Evolutionary conservation across 2,888 invertebrate species (phyloP), one percentile per base, ranked within the genome.

Genomic region (Melikaiella ostensackeni): DNA sequence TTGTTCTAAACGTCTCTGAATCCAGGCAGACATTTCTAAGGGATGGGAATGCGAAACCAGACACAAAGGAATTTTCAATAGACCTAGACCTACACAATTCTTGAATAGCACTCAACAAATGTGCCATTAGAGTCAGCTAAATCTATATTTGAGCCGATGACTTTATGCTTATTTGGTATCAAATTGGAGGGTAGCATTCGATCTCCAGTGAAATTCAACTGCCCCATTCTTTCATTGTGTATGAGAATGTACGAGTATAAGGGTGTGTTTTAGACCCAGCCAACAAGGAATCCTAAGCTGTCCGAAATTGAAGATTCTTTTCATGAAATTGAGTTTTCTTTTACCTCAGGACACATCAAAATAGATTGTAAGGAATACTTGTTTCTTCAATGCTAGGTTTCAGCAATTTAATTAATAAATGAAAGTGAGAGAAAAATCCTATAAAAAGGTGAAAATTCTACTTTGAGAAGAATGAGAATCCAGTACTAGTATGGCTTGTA

Each of bases 31-130:
- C 13, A 57, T 57, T 57, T 57, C 57, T 24, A 8, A 57, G 24
- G 9, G 57, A 57, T 24, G 24, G 6, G 13, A 57, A 57, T 24
- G 21, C 13, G 24, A 21, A 57, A 57, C 57, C 11, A 57, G 57
- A 57, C 57, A 21, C 57, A 57, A 4, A n/a, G 57, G 57, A 57
- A 57, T 57, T 57, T 57, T 24, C 57, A 57, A 57, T 57, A 21
- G 57, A 57, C 57, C 57, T 57, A 57, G 57, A 57, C n/a, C 55
- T 24, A 57, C 13, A 57, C 57, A 57, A 21, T 57, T 57, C 24
- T 13, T 4, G 24, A 57, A 57, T 57, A 57, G 24, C 24, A 24
- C 24, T 57, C 57, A 57, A 9, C 9, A 11, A 57, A 57, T 24
- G 55, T 24, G 55, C 55, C 11, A 57, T 57, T 3, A 57, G 57